phyloP scores from a whole-genome alignment of 2,797 vertebrate genomes.

The Morelia viridis region DNA sequence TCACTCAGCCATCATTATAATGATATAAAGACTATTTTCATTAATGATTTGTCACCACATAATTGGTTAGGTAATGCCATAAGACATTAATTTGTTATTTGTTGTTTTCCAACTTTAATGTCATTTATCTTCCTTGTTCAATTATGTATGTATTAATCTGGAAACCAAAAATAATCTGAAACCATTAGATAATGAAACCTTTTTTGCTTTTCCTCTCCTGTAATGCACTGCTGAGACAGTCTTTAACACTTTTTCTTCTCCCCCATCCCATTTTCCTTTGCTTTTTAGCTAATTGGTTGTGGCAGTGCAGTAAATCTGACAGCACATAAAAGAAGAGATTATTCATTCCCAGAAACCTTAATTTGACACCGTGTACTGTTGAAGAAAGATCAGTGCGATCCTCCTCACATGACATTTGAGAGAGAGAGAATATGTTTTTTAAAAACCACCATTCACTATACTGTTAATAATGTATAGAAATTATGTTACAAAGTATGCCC shows the following conservation, averaged over 20 bases:
- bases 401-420: not conserved
- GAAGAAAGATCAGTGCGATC: not conserved
- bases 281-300: not conserved
- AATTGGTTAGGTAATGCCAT: not conserved
- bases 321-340: not conserved
- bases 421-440: not conserved
- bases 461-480: not conserved
- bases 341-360: conserved; percentile 10
- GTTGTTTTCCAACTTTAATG: not conserved
- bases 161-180: not conserved
- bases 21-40: not conserved
- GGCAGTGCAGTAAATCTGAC: not conserved
- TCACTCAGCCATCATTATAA: not conserved
- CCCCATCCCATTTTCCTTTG: not conserved
- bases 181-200: fast-evolving
- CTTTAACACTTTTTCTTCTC: not conserved
- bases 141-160: not conserved
- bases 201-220: not conserved
- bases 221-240: not conserved
- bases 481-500: not conserved
- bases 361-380: conserved; percentile 7
- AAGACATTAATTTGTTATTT: not conserved
- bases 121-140: not conserved
- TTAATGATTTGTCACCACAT: not conserved
- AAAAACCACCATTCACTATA: not conserved